Evolutionary conservation across 2,797 vertebrate genomes (phyloP).

Genomic region (Acanthurus lineatus): DNA sequence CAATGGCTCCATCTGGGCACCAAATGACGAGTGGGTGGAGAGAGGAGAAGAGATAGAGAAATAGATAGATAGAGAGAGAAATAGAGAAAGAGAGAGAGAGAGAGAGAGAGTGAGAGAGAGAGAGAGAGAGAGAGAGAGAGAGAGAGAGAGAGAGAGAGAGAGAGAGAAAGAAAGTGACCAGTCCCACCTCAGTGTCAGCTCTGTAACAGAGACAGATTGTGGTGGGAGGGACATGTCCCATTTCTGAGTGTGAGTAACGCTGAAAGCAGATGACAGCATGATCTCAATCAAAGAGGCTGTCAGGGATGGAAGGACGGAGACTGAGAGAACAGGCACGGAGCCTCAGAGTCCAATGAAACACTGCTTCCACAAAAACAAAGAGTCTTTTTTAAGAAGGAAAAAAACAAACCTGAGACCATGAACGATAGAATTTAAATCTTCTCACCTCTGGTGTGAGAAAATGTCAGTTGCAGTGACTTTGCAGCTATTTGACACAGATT

Average conservation of each 20-base stretch:
- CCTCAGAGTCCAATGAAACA: slow-evolving; percentile 22
- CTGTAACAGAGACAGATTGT: slow-evolving; percentile 79
- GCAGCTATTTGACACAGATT: not conserved
- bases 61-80: no score
- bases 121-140: no score
- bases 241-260: slow-evolving; percentile 78
- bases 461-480: not conserved
- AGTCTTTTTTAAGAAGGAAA: not conserved
- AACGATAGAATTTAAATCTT: not conserved
- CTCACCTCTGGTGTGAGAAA: not conserved
- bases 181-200: slow-evolving; percentile 67
- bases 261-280: slow-evolving; percentile 75
- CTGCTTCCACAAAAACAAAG: slow-evolving; percentile 9
- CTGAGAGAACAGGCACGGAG: slow-evolving; percentile 12
- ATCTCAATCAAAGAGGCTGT: slow-evolving; percentile 67
- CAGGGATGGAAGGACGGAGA: slow-evolving; percentile 31
- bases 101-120: not conserved
- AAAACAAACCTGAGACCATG: slow-evolving; percentile 15
- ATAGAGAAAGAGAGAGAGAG: not conserved
- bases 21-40: slow-evolving; percentile 67
- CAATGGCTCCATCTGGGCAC: slow-evolving; percentile 73
- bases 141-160: not conserved
- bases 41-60: not conserved
- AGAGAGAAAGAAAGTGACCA: slow-evolving; percentile 53
- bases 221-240: slow-evolving; percentile 79